phyloP scores from a whole-genome alignment of 37 sponge, comb jelly and placozoan species.

The Tethya wilhelma region DNA sequence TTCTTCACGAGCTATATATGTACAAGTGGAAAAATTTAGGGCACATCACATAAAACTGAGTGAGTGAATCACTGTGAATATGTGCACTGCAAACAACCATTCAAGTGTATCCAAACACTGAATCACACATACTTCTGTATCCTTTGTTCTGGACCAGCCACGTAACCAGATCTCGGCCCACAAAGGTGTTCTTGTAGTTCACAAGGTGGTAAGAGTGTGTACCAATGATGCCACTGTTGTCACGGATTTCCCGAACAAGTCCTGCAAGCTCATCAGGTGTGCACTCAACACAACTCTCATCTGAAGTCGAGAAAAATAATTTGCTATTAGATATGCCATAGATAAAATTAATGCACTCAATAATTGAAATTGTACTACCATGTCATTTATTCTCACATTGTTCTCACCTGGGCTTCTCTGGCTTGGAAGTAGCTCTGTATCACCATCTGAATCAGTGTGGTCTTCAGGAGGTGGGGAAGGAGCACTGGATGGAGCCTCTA shows the following conservation, averaged over 20 bases:
- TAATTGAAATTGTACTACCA: background rate
- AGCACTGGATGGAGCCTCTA: conserved; percentile 71
- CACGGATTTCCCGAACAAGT: conserved; percentile 76
- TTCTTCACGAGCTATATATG: conserved; percentile 56
- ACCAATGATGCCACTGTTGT: conserved; percentile 67
- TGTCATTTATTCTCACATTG: background rate
- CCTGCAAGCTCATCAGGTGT: conserved; percentile 82
- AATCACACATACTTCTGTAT: conserved; percentile 11
- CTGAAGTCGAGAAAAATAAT: no score
- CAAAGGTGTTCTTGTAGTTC: conserved; percentile 73
- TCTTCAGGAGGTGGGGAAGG: conserved; percentile 59
- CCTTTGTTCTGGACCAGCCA: conserved; percentile 77
- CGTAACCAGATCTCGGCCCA: conserved; percentile 81
- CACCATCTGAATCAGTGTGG: background rate
- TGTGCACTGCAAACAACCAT: background rate
- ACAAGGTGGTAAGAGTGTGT: conserved; percentile 76
- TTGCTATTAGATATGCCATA: no score
- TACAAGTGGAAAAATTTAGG: no score
- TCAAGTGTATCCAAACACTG: background rate
- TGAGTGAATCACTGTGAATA: no score
- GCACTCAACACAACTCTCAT: conserved; percentile 29
- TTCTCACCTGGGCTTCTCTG: background rate
- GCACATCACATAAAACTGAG: no score
- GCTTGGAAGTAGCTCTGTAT: conserved; percentile 40
- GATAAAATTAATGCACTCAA: background rate